Percentiles rank a stretch among this genome's conserved stretches.
Evolutionary conservation across 2,797 vertebrate species (phyloP).

Genomic region (Anguilla megastoma): DNA sequence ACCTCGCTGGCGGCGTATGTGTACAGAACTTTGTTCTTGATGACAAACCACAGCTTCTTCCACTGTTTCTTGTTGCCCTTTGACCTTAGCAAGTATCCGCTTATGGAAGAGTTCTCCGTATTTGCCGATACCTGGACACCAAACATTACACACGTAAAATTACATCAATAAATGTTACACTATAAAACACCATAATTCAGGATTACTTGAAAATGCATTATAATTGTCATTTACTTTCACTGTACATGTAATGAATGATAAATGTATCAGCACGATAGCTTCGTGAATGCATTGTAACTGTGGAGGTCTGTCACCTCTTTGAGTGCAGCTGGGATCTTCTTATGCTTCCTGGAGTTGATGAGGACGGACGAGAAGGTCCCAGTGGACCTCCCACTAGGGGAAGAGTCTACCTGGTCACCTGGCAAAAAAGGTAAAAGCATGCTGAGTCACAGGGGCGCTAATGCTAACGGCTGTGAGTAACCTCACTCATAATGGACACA

Average conservation of each 20-base stretch:
- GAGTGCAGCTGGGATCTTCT: conserved; percentile 96
- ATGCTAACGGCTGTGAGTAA: background rate
- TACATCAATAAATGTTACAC: background rate
- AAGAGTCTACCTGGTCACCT: conserved; percentile 84
- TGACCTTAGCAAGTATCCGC: conserved; percentile 91
- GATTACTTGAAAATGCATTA: background rate
- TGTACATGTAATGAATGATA: background rate
- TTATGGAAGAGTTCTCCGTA: conserved; percentile 98
- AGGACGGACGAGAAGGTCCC: conserved; percentile 89
- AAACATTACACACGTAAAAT: too few species aligned
- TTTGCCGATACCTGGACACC: conserved; percentile 87
- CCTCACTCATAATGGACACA: background rate
- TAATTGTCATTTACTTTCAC: background rate
- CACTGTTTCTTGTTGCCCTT: conserved; percentile 95
- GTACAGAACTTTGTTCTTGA: conserved; percentile 98
- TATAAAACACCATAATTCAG: background rate
- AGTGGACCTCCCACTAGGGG: conserved; percentile 82
- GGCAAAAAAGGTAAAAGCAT: conserved; percentile 3
- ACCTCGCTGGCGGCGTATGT: conserved; percentile 99
- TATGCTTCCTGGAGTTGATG: conserved; percentile 86
- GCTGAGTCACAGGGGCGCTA: background rate
- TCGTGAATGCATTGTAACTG: background rate
- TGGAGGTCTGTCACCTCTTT: conserved; percentile 82
- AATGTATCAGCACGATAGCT: background rate
- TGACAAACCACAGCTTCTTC: conserved; percentile 98